These are phyloP conservation scores for Gnathonemus longibarbis DNA, from an alignment of 2,113 vertebrate genomes.

Conservation along the genomic window DNA sequence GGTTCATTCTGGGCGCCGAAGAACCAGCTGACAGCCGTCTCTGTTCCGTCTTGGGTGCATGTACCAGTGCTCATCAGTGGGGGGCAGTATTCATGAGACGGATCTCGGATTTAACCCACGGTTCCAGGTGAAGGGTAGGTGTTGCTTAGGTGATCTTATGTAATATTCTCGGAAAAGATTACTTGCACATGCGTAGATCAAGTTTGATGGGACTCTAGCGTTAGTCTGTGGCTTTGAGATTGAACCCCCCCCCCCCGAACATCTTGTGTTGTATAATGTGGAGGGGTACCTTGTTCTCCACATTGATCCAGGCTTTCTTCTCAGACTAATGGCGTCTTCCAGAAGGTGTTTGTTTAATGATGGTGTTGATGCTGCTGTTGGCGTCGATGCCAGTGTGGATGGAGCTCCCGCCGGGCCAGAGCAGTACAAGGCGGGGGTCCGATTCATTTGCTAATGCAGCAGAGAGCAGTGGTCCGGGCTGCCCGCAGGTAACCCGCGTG, in stretches of 20 bases:
- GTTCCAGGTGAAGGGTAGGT: background rate
- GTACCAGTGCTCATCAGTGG: background rate
- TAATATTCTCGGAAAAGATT: conserved; percentile 1
- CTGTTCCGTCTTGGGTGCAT: background rate
- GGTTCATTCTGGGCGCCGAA: background rate
- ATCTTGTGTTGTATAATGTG: background rate
- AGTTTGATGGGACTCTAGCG: background rate
- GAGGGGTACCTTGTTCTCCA: background rate
- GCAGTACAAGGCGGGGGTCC: conserved; percentile 22
- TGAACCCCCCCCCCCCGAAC: background rate
- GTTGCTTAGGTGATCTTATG: background rate
- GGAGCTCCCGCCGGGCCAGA: background rate
- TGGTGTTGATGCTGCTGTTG: background rate
- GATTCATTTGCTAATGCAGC: conserved; percentile 34
- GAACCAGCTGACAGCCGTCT: too few relatives aligned
- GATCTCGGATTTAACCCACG: background rate
- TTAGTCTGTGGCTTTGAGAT: background rate
- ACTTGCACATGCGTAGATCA: background rate
- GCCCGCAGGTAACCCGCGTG: conserved; percentile 25
- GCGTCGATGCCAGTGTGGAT: background rate
- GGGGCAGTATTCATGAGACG: background rate
- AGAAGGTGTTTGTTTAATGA: conserved; percentile 22
- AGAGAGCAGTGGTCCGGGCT: conserved; percentile 35
- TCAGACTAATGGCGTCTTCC: background rate
- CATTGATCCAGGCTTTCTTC: background rate